phyloP scores from a whole-genome alignment of 2,797 vertebrate species.

The Eospalax fontanierii region DNA sequence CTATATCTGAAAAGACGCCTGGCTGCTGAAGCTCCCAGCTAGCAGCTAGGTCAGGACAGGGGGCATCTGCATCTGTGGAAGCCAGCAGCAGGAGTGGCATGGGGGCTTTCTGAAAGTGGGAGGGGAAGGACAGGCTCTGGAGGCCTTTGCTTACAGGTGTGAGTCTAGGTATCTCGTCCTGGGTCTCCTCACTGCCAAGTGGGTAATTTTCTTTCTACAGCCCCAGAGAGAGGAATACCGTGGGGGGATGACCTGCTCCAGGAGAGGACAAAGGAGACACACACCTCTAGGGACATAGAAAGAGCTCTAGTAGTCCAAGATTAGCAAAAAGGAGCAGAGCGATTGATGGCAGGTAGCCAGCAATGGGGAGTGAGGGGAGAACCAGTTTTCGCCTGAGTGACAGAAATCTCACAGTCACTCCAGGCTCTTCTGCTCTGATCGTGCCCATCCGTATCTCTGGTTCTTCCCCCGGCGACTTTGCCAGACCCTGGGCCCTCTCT shows the following conservation, averaged over 20 bases:
- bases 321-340: not conserved
- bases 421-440: not conserved
- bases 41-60: not conserved
- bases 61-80: not conserved
- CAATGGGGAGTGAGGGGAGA: not conserved
- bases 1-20: not conserved
- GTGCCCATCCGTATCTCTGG: not conserved
- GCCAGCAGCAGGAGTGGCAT: not conserved
- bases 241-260: not conserved
- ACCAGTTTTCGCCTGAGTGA: not conserved
- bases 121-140: not conserved
- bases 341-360: not conserved
- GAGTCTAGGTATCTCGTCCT: not conserved
- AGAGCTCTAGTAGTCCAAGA: not conserved
- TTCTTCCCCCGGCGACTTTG: no score
- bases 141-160: not conserved
- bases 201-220: not conserved
- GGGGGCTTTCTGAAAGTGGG: not conserved
- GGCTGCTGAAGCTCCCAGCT: not conserved
- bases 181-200: fast-evolving
- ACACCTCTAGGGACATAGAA: no score
- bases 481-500: not conserved
- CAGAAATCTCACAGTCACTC: not conserved
- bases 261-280: not conserved
- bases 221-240: not conserved